These are phyloP conservation scores for Gnatocerus cornutus DNA, from an alignment of 2,888 invertebrate genomes.

Conservation along the genomic window DNA sequence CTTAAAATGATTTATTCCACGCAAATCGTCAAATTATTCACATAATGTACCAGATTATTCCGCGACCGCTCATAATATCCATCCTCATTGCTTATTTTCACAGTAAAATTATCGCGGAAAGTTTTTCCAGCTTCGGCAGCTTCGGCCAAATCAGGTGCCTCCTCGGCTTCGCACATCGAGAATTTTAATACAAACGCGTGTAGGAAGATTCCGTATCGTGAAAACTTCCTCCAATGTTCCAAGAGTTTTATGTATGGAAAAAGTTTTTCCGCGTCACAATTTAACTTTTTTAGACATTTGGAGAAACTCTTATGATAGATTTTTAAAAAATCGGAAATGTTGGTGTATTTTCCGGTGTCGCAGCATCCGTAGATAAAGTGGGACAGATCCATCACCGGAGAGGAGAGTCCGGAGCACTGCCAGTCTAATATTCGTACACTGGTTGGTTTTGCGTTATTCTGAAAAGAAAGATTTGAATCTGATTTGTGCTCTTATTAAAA, in stretches of 20 bases:
- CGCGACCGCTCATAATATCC: not conserved
- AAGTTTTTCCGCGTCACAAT: conserved; percentile 57
- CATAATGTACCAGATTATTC: conserved; percentile 18
- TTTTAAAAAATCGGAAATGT: conserved; percentile 60
- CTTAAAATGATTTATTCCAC: conserved; percentile 3
- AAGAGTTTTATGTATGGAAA: conserved; percentile 59
- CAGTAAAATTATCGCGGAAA: not conserved
- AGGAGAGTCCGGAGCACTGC: conserved; percentile 55
- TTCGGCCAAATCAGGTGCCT: conserved; percentile 26
- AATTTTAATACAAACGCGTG: conserved; percentile 9
- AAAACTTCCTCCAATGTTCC: conserved; percentile 60
- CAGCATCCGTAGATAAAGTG: conserved; percentile 64
- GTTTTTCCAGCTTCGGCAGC: conserved; percentile 4
- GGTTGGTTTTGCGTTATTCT: conserved; percentile 34
- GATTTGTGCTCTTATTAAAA: too few relatives aligned
- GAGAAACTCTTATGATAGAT: conserved; percentile 63
- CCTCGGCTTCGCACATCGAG: conserved; percentile 14
- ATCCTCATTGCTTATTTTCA: not conserved
- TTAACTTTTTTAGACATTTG: conserved; percentile 54
- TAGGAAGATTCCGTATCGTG: conserved; percentile 36
- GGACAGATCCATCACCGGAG: conserved; percentile 63
- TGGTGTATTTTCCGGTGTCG: conserved; percentile 57
- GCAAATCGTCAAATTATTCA: conserved; percentile 2
- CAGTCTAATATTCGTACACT: conserved; percentile 58
- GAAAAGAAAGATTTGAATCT: too few relatives aligned